phyloP scores from a whole-genome alignment of 35 echinoderm and acorn worm genomes.

The Holothuria glaberrima region DNA sequence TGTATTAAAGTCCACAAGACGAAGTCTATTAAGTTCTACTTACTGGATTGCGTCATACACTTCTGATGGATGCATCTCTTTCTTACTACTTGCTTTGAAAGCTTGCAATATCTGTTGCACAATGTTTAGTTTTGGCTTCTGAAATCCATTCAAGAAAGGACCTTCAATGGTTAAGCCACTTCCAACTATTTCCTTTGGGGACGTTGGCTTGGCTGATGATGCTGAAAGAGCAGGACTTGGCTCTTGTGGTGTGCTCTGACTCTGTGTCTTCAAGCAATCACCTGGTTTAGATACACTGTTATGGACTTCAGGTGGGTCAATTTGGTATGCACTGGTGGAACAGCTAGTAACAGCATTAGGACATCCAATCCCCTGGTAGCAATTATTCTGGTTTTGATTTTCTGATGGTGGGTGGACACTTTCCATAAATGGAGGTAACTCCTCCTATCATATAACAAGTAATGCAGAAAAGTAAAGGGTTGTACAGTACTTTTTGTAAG shows the following conservation, averaged over 20 bases:
- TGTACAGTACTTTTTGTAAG: too few species aligned
- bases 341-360: background rate
- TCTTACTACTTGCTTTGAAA: conserved; percentile 62
- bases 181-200: background rate
- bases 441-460: background rate
- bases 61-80: conserved; percentile 83
- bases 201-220: background rate
- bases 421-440: background rate
- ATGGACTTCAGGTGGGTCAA: background rate
- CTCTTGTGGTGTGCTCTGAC: background rate
- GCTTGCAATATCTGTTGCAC: conserved; percentile 79
- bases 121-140: conserved; percentile 58
- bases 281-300: background rate
- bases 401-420: background rate
- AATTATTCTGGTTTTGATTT: conserved; percentile 52
- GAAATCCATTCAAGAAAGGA: conserved; percentile 39
- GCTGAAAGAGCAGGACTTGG: background rate
- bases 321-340: background rate
- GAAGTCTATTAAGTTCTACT: conserved; percentile 14
- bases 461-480: too few species aligned
- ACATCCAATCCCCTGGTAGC: background rate
- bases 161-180: background rate
- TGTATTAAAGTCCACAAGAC: too few species aligned
- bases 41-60: conserved; percentile 82
- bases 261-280: background rate